These are phyloP conservation scores for Ischnura elegans DNA, from an alignment of 2,888 invertebrate genomes.

Conservation along the genomic window DNA sequence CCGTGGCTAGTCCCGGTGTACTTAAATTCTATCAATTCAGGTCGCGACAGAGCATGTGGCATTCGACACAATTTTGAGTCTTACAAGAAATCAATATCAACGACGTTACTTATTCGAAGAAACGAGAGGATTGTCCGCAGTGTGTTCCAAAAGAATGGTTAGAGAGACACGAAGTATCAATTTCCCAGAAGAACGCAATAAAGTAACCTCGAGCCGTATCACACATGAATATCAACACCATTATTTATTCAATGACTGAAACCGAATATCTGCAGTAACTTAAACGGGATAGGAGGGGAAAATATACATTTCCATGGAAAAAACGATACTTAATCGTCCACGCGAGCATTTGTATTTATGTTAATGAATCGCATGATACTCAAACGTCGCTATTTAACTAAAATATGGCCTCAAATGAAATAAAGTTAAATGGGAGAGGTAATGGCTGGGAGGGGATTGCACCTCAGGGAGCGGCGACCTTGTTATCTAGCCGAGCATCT, in stretches of 20 bases:
- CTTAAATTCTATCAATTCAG: too few relatives aligned
- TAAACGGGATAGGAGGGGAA: neutral
- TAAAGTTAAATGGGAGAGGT: neutral
- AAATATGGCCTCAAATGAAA: neutral
- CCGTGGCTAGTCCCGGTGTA: too few relatives aligned
- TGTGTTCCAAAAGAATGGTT: too few relatives aligned
- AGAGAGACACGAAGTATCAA: neutral
- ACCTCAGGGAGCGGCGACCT: constrained; percentile 15
- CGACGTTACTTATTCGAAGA: too few relatives aligned
- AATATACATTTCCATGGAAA: neutral
- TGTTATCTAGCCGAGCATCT: neutral
- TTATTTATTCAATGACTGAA: neutral
- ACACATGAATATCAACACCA: neutral
- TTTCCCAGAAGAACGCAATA: too few relatives aligned
- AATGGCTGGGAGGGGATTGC: neutral
- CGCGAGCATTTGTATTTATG: neutral
- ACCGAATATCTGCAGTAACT: neutral
- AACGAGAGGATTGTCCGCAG: too few relatives aligned
- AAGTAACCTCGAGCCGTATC: neutral
- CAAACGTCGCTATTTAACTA: neutral
- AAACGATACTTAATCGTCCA: neutral
- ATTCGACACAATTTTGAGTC: too few relatives aligned
- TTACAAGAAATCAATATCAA: too few relatives aligned
- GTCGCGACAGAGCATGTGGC: too few relatives aligned
- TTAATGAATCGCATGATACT: neutral